Percentiles rank a stretch among this genome's conserved stretches.
Evolutionary conservation across 2,113 vertebrate genomes (phyloP).

Genomic region (Myodes glareolus): DNA sequence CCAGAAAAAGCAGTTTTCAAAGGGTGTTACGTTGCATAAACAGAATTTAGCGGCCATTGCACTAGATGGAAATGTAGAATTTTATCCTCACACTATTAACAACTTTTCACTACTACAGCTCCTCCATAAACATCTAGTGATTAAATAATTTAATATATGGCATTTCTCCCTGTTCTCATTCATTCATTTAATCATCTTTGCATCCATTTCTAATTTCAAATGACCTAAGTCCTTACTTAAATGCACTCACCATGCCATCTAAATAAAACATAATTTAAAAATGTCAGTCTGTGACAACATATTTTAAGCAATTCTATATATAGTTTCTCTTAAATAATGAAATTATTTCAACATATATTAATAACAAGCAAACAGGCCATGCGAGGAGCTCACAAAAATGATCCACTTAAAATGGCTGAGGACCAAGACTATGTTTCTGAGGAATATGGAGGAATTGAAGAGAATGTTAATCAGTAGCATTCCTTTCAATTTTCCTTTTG

Average conservation of each 20-base stretch:
- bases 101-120: not conserved
- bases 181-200: not conserved
- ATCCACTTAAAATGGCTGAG: not conserved
- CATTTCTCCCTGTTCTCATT: not conserved
- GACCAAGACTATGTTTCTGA: not conserved
- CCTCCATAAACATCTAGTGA: not conserved
- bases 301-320: not conserved
- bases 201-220: not conserved
- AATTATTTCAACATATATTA: not conserved
- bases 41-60: not conserved
- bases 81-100: not conserved
- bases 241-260: not conserved
- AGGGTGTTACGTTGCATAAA: not conserved
- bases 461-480: not conserved
- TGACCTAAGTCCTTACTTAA: not conserved
- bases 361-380: not conserved
- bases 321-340: not conserved
- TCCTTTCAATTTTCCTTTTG: not conserved
- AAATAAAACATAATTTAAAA: not conserved
- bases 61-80: not conserved
- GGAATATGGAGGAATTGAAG: not conserved
- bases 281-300: not conserved
- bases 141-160: not conserved
- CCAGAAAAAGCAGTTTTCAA: not conserved
- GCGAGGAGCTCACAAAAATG: not conserved